A percentile compares a stretch with the other conserved stretches of the same genome.
These are phyloP conservation scores for Cyclargus thomasi DNA, from an alignment of 1,140 invertebrate species.

Conservation along the genomic window DNA sequence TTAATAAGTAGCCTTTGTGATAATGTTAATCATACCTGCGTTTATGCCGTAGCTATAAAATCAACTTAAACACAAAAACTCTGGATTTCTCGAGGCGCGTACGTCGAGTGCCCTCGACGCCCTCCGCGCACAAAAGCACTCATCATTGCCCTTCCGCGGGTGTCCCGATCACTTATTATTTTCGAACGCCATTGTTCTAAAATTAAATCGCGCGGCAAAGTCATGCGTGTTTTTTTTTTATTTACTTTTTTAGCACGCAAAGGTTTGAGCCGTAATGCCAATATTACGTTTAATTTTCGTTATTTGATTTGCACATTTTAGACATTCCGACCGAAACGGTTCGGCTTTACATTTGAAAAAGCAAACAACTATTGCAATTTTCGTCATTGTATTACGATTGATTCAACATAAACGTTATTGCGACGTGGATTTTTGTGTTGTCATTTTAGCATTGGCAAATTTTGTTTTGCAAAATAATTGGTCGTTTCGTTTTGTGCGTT, in stretches of 20 bases:
- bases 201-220: conserved; percentile 46
- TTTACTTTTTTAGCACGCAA: conserved; percentile 27
- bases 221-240: conserved; percentile 34
- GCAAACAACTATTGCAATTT: conserved; percentile 11
- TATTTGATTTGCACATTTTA: conserved; percentile 14
- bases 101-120: conserved; percentile 43
- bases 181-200: conserved; percentile 51
- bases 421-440: conserved; percentile 6
- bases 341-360: conserved; percentile 18
- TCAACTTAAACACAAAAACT: conserved; percentile 24
- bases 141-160: conserved; percentile 48
- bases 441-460: not conserved
- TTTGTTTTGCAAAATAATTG: not conserved
- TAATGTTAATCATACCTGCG: not conserved
- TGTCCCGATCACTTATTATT: conserved; percentile 59
- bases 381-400: conserved; percentile 4
- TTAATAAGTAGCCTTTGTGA: not conserved
- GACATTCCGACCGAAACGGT: not conserved
- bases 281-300: conserved; percentile 11
- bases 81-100: conserved; percentile 45
- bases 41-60: conserved; percentile 9
- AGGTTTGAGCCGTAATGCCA: conserved; percentile 11
- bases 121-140: conserved; percentile 52
- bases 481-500: not conserved
- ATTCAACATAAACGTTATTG: conserved; percentile 8